Percentiles rank a stretch among this genome's conserved stretches.
phyloP scores from a whole-genome alignment of 1,140 invertebrate species.

The Phthorimaea operculella region DNA sequence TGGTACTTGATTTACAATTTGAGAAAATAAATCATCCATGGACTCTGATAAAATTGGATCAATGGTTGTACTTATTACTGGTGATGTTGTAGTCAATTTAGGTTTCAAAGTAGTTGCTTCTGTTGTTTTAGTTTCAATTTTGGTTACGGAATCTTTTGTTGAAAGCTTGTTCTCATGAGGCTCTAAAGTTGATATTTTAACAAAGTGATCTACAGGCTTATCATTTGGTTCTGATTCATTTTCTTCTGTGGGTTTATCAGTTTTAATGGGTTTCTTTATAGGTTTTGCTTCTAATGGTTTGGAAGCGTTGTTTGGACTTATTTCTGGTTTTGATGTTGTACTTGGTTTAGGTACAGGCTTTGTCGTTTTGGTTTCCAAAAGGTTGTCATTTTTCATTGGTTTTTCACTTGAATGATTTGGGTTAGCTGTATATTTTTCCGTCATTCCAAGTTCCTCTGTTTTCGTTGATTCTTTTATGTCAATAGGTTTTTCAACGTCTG shows the following conservation, averaged over 20 bases:
- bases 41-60: conserved; percentile 56
- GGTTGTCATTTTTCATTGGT: no score
- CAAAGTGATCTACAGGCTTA: conserved; percentile 32
- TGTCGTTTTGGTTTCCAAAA: no score
- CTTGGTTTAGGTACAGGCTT: no score
- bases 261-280: no score
- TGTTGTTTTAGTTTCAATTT: conserved; percentile 12
- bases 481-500: conserved; percentile 22
- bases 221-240: conserved; percentile 7
- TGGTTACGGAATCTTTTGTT: conserved; percentile 8
- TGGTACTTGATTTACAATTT: conserved; percentile 40
- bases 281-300: no score
- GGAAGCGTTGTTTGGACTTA: no score
- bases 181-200: conserved; percentile 55
- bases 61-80: conserved; percentile 18
- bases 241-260: conserved; percentile 18
- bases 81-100: conserved; percentile 21
- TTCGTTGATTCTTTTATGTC: conserved; percentile 18
- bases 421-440: no score
- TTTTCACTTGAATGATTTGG: no score
- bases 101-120: conserved; percentile 17
- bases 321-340: no score
- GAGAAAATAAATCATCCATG: conserved; percentile 54
- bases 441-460: conserved; percentile 8
- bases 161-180: conserved; percentile 24